These are phyloP conservation scores for Cyphomyrmex costatus DNA, from an alignment of 1,140 invertebrate genomes.

Conservation along the genomic window DNA sequence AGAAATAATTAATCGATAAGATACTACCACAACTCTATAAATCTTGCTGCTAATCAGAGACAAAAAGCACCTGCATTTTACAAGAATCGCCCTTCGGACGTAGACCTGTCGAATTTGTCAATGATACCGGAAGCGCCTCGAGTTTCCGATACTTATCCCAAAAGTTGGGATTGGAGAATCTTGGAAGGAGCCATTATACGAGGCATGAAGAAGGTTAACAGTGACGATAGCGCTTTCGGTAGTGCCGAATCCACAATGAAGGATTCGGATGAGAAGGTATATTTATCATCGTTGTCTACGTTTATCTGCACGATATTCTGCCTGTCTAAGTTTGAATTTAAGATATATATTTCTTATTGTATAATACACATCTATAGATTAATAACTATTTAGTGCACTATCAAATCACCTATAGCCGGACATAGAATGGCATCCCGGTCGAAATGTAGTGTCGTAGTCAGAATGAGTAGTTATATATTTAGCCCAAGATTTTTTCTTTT, in stretches of 20 bases:
- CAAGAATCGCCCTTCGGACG: slow-evolving; percentile 90
- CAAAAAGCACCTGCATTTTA: slow-evolving; percentile 94
- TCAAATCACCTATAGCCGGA: slow-evolving; percentile 12
- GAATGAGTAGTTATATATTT: slow-evolving; percentile 5
- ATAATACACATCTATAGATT: slow-evolving; percentile 37
- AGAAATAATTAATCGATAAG: not conserved
- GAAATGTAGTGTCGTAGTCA: slow-evolving; percentile 6
- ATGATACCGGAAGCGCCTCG: slow-evolving; percentile 93
- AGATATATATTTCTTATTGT: slow-evolving; percentile 23
- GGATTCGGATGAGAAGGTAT: slow-evolving; percentile 63
- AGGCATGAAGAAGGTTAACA: slow-evolving; percentile 75
- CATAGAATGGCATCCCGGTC: slow-evolving; percentile 46
- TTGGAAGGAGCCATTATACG: slow-evolving; percentile 84
- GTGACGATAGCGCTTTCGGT: slow-evolving; percentile 79
- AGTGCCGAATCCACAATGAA: slow-evolving; percentile 76
- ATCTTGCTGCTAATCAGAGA: slow-evolving; percentile 88
- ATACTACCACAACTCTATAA: not conserved
- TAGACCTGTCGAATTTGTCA: slow-evolving; percentile 90
- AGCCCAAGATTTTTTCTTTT: not conserved
- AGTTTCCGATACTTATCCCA: slow-evolving; percentile 90
- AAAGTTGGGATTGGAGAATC: slow-evolving; percentile 92
- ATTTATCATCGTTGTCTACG: not conserved
- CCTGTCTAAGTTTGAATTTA: not conserved
- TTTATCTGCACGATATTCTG: slow-evolving; percentile 34
- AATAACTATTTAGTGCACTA: slow-evolving; percentile 30